A percentile compares a stretch with the other conserved stretches of the same genome.
Evolutionary conservation across 2,888 invertebrate genomes (phyloP).

Genomic region (Tineola bisselliella): DNA sequence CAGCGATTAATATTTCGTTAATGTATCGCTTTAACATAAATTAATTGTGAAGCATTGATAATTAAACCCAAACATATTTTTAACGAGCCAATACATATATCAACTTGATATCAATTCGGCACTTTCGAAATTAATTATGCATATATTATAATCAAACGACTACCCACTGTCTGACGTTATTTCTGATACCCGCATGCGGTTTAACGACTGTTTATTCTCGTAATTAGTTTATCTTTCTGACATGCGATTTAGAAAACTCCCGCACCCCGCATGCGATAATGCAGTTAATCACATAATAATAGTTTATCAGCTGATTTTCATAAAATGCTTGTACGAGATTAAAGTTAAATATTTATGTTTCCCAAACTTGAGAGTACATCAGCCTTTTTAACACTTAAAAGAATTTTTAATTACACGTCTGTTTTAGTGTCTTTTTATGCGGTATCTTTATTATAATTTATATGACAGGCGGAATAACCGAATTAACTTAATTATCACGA

Average conservation of each 20-base stretch:
- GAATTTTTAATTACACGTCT: neutral
- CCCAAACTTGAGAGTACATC: neutral
- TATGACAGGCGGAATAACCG: neutral
- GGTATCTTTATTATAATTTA: conserved; percentile 7
- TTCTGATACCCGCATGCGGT: too few species aligned
- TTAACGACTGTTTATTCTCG: too few species aligned
- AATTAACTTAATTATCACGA: conserved; percentile 7
- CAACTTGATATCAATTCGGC: neutral
- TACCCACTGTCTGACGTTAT: too few species aligned
- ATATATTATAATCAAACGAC: neutral
- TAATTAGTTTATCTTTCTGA: too few species aligned
- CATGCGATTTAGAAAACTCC: too few species aligned
- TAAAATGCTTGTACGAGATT: neutral
- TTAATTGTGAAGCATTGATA: conserved; percentile 21
- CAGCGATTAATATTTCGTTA: conserved; percentile 14
- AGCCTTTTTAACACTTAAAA: neutral
- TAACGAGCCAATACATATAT: conserved; percentile 14
- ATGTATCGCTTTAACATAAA: conserved; percentile 21
- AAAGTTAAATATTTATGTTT: neutral
- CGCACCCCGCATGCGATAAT: too few species aligned
- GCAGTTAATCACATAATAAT: neutral
- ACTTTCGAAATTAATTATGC: neutral
- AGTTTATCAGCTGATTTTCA: neutral
- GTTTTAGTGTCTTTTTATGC: neutral
- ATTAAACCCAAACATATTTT: conserved; percentile 37